Evolutionary conservation across 2,888 invertebrate species (phyloP), one percentile per base, ranked within the genome.

Genomic region (Perizoma affinitatum): DNA sequence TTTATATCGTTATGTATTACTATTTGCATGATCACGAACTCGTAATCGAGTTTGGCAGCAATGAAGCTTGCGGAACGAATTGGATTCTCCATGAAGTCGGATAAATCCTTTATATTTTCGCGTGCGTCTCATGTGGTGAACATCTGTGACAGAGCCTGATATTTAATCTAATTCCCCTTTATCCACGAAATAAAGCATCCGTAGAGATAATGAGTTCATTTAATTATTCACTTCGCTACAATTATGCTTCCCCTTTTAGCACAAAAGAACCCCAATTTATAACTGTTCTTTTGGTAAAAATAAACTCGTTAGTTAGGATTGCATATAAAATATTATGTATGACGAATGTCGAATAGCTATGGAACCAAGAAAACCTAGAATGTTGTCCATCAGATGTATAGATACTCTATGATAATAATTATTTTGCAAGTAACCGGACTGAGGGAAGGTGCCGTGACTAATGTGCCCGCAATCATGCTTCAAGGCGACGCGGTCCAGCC

Each of bases 21-120:
- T 49, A 11, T 42, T 50, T 44, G 34, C 71, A 69, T 83, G 82
- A 86, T 84, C 22, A 82, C 78, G 72, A 78, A 72, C 74, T 77
- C 76, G 73, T 71, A 77, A 82, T 80, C 72, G 72, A 71, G 73
- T 73, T 75, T 76, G 79, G 76, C 75, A 74, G 73, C 76, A 79
- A 72, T 63, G 71, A 74, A 84, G 80, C 81, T 82, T 79, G 84
- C 82, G 84, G 84, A 84, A 86, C 84, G 75, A 84, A 86, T 81
- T 60, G 72, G 70, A 74, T 74, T 76, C 72, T 54, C 58, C 56
- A 46, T 44, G 55, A 58, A 63, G 49, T 52, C 46, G 22, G 7
- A 43, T 46, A 43, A 9, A 9, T 10, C 11, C n/a, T n/a, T n/a
- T n/a, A n/a, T n/a, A n/a, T 10, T 10, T 42, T 6, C 10, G 10